Percentiles rank a stretch among this genome's conserved stretches.
These are phyloP conservation scores for Thaleichthys pacificus DNA, from an alignment of 2,797 vertebrate genomes.

Conservation along the genomic window DNA sequence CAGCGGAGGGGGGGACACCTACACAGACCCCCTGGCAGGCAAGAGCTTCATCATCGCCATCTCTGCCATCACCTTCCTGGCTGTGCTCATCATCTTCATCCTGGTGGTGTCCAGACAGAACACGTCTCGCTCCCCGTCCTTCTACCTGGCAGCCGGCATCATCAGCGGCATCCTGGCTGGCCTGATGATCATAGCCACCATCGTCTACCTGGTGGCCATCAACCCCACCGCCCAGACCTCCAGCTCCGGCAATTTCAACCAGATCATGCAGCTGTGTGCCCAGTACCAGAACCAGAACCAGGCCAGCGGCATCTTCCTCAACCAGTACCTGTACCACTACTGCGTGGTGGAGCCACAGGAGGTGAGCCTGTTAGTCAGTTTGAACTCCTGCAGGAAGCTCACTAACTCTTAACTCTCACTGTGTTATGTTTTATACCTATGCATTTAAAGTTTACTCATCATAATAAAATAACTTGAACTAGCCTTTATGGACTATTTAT, in stretches of 20 bases:
- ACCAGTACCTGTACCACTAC: conserved; percentile 92
- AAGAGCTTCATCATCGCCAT: conserved; percentile 89
- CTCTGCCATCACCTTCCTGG: conserved; percentile 82
- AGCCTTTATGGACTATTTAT: too few relatives aligned
- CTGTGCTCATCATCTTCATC: conserved; percentile 80
- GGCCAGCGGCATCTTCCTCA: conserved; percentile 78
- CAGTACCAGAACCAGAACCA: conserved; percentile 81
- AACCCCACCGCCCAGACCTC: conserved; percentile 86
- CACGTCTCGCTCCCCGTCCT: conserved; percentile 73
- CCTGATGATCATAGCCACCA: conserved; percentile 85
- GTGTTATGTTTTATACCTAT: too few relatives aligned
- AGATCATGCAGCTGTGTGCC: conserved; percentile 80
- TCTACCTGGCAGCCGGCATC: conserved; percentile 82
- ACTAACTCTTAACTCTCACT: too few relatives aligned
- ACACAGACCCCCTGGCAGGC: conserved; percentile 79
- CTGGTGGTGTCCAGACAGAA: conserved; percentile 78
- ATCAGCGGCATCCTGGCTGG: conserved; percentile 77
- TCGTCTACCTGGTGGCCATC: conserved; percentile 87
- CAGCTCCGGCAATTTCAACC: conserved; percentile 81
- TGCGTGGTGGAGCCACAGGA: conserved; percentile 93
- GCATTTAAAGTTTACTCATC: too few relatives aligned
- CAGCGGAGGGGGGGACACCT: conserved; percentile 29
- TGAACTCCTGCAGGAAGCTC: too few relatives aligned
- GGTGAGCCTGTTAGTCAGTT: conserved; percentile 61
- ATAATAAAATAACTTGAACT: too few relatives aligned